Conservation (phyloP, 1,140 invertebrate species). For the Scaptomyza hsui region DNA sequence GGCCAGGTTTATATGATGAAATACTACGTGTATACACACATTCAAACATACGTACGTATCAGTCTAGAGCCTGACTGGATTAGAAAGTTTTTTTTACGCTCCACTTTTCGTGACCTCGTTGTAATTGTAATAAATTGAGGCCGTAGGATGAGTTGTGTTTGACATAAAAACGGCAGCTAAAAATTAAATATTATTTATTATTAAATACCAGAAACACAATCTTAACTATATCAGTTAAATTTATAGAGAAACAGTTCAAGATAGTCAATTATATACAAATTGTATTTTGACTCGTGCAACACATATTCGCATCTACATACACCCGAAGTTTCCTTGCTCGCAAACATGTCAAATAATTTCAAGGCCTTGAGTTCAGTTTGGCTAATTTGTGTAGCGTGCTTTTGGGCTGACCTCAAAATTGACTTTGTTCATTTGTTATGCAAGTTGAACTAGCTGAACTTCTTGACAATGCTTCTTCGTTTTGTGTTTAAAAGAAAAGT, state of each 20-base stretch:
- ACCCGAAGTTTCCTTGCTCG: not conserved
- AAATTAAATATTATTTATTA: too few relatives aligned
- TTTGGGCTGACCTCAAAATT: slow-evolving; percentile 20
- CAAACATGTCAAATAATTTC: not conserved
- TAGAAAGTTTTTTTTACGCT: slow-evolving; percentile 23
- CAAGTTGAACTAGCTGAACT: slow-evolving; percentile 14
- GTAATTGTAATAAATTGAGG: slow-evolving; percentile 35
- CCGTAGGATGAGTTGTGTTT: slow-evolving; percentile 17
- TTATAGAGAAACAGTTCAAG: not conserved
- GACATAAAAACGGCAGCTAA: slow-evolving; percentile 7
- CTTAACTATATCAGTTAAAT: not conserved
- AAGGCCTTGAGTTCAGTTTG: slow-evolving; percentile 1
- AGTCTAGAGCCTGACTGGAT: not conserved
- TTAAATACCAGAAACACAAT: too few relatives aligned
- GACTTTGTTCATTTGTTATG: slow-evolving; percentile 20
- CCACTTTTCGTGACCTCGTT: slow-evolving; percentile 23
- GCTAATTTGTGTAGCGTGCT: slow-evolving; percentile 13
- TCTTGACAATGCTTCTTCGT: slow-evolving; percentile 3
- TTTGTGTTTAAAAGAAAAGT: slow-evolving; percentile 4
- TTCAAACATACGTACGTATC: not conserved
- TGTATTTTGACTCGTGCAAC: not conserved
- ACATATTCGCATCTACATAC: not conserved
- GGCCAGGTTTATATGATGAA: slow-evolving; percentile 31
- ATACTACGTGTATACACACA: not conserved
- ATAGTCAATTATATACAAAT: not conserved